A percentile compares a stretch with the other conserved stretches of the same genome.
phyloP scores from a whole-genome alignment of 1,140 invertebrate species.

The Diuraphis noxia region DNA sequence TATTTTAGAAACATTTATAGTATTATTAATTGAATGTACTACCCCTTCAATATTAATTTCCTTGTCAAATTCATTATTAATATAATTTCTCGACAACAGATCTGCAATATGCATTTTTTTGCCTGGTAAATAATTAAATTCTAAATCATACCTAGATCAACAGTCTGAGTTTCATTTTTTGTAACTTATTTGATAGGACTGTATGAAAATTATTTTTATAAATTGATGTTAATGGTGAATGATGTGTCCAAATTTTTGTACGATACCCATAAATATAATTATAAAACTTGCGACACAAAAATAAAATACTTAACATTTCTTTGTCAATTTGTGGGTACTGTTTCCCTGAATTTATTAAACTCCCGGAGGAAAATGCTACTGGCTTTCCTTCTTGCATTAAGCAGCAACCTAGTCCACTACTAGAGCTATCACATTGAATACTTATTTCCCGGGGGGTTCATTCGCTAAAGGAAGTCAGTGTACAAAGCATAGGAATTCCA shows the following conservation, averaged over 20 bases:
- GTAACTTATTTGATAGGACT: neutral
- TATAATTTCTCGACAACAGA: neutral
- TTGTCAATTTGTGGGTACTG: neutral
- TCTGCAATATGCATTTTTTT: slow-evolving; percentile 16
- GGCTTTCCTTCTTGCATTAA: slow-evolving; percentile 56
- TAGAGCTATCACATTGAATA: neutral
- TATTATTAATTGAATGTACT: neutral
- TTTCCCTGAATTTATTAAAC: neutral
- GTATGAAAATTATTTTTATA: neutral
- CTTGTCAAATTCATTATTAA: neutral
- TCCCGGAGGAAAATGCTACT: slow-evolving; percentile 56
- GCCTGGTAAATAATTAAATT: neutral
- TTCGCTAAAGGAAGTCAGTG: too few relatives aligned
- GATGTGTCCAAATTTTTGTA: neutral
- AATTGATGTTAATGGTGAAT: neutral
- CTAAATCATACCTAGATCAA: neutral
- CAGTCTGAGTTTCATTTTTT: neutral
- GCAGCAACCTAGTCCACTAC: neutral
- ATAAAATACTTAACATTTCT: neutral
- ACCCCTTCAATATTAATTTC: neutral
- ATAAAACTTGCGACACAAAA: neutral
- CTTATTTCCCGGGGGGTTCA: too few relatives aligned
- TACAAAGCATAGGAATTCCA: too few relatives aligned
- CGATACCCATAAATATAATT: neutral
- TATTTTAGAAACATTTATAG: neutral